Base-by-base conservation (phyloP, 2,113 vertebrate species). In the Silurus meridionalis region DNA sequence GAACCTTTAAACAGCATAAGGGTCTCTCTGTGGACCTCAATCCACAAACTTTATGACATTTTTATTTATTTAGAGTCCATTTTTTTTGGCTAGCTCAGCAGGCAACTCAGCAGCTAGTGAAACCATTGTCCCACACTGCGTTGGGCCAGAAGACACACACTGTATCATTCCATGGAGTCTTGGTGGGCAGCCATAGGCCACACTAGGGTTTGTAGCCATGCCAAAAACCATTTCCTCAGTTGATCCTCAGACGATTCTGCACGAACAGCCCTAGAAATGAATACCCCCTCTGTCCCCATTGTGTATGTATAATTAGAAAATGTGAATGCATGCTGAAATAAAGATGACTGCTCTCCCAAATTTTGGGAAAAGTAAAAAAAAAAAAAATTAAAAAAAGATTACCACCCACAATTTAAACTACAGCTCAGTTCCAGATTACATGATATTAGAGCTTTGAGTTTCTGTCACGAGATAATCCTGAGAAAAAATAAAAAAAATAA, bases 291-390 rank as follows among this genome's bases (percentile, higher is more conserved):
- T 64, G 84, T 88, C 78, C 85, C 88, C 88, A 90, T 92, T 93
- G 92, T 93, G 89, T 91, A 88, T 90, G 89, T 91, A 88, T 91
- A 88, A 93, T 93, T 90, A 93, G 92, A 91, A 93, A 93, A 94
- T 92, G 80, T 91, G 90, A 92, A 93, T 92, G 93, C 89, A 92
- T 92, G 90, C 89, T 83, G 87, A 91, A 94, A 94, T 94, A 92
- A 94, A 93, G 92, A 91, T 92, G 90, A 92, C 93, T 89, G 86
- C 86, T 89, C 74, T 50, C 89, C 87, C 88, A 66, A 87, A 89
- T 89, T 90, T 85, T 90, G 57, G 23, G 28, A 86, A 53, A 66
- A 28, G 37, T 37, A 46, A 60, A 60, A 82, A 63, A 66, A 25
- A 14, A 60, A 28, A 67, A 60, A 48, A 37, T 37, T 37, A 2